phyloP scores from a whole-genome alignment of 2,888 invertebrate genomes.

The Cephus pulcher region DNA sequence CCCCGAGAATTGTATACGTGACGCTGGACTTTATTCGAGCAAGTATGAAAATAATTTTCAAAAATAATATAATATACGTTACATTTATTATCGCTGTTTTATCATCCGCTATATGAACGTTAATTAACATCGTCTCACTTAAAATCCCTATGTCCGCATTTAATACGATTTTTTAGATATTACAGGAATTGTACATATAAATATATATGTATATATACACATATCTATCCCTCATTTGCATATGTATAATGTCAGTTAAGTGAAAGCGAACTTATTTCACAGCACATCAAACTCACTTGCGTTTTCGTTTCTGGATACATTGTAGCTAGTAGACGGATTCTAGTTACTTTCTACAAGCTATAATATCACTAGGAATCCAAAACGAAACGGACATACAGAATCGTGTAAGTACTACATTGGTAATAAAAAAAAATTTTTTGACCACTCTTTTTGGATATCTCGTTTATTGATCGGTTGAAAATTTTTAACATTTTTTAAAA shows the following conservation, averaged over 20 bases:
- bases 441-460: background rate
- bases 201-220: background rate
- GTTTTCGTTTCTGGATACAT: background rate
- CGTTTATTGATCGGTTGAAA: background rate
- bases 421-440: background rate
- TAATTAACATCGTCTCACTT: background rate
- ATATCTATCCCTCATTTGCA: background rate
- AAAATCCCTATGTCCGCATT: background rate
- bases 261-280: background rate
- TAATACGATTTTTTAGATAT: background rate
- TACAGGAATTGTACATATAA: background rate
- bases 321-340: background rate
- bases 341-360: background rate
- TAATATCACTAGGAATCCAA: background rate
- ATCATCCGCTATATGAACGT: background rate
- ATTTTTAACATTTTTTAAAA: background rate
- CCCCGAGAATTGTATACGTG: background rate
- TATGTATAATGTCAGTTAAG: background rate
- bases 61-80: background rate
- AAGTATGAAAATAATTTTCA: background rate
- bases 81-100: background rate
- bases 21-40: background rate
- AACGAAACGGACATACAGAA: background rate
- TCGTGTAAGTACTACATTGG: background rate
- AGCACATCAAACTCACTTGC: background rate